Percentiles rank a stretch among this genome's conserved stretches.
Evolutionary conservation across 2,797 vertebrate species (phyloP).

Genomic region (Spinus olivaceus): DNA sequence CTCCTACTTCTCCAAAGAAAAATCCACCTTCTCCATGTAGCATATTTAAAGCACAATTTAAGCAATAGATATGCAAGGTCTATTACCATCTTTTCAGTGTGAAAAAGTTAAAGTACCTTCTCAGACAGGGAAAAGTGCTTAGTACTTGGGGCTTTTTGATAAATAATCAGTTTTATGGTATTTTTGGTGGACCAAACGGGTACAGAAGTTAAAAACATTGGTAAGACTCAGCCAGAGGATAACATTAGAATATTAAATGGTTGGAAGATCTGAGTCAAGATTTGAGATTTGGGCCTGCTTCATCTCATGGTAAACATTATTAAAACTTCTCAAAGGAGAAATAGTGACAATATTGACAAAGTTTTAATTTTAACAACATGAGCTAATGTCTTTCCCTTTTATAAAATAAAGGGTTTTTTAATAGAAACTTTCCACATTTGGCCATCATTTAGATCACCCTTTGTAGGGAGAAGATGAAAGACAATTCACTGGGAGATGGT

Average conservation of each 20-base stretch:
- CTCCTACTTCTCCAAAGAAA: not conserved
- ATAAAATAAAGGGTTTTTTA: not conserved
- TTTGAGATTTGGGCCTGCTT: not conserved
- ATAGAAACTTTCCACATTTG: not conserved
- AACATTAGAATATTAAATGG: not conserved
- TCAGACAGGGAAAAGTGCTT: not conserved
- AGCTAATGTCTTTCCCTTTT: not conserved
- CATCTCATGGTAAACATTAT: not conserved
- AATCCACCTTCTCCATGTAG: not conserved
- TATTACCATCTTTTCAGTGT: not conserved
- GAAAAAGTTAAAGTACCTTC: not conserved
- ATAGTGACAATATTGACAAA: not conserved
- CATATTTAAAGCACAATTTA: not conserved
- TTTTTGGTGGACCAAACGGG: not conserved
- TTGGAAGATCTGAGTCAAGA: not conserved
- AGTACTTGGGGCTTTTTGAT: not conserved
- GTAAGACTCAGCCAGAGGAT: not conserved
- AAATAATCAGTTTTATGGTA: not conserved
- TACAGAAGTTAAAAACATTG: not conserved
- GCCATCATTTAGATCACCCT: not conserved
- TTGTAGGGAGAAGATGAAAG: not conserved
- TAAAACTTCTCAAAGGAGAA: not conserved
- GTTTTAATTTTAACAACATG: not conserved
- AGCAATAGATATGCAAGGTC: not conserved
- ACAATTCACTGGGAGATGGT: not conserved